A percentile compares a stretch with the other conserved stretches of the same genome.
Evolutionary conservation across 2,797 vertebrate species (phyloP).

Genomic region (Enteromius argenteus): DNA sequence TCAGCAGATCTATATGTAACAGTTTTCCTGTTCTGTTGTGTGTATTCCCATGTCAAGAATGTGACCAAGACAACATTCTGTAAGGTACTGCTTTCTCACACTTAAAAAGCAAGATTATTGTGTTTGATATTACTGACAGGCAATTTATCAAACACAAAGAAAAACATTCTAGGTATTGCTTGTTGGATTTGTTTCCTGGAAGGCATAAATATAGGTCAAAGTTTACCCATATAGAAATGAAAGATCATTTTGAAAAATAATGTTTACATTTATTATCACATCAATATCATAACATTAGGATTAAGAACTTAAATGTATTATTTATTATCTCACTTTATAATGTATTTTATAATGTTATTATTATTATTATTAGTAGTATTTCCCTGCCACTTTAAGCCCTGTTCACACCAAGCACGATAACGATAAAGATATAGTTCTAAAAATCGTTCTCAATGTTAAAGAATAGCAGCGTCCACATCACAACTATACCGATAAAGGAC

Average conservation of each 20-base stretch:
- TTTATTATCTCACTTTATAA: not conserved
- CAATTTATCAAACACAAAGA: conserved; percentile 30
- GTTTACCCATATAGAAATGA: not conserved
- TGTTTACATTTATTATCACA: not conserved
- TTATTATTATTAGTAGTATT: not conserved
- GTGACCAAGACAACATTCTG: conserved; percentile 40
- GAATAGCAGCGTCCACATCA: too few relatives aligned
- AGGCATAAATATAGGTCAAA: conserved; percentile 1
- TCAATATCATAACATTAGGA: not conserved
- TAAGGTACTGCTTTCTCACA: conserved; percentile 3
- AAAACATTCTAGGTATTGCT: not conserved
- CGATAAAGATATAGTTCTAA: too few relatives aligned
- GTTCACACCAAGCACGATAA: too few relatives aligned
- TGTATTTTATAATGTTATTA: not conserved
- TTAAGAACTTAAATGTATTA: not conserved
- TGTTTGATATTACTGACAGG: conserved; percentile 42
- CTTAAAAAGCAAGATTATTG: not conserved
- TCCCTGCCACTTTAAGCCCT: too few relatives aligned
- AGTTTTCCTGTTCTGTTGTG: not conserved
- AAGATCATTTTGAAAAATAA: not conserved
- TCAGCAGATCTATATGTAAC: not conserved
- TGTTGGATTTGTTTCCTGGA: not conserved
- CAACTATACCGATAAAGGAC: too few relatives aligned
- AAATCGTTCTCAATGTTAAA: too few relatives aligned
- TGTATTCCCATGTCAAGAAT: conserved; percentile 34